Evolutionary conservation across 2,888 invertebrate species (phyloP), one percentile per base, ranked within the genome.

Genomic region (Drosophila hamatofila): DNA sequence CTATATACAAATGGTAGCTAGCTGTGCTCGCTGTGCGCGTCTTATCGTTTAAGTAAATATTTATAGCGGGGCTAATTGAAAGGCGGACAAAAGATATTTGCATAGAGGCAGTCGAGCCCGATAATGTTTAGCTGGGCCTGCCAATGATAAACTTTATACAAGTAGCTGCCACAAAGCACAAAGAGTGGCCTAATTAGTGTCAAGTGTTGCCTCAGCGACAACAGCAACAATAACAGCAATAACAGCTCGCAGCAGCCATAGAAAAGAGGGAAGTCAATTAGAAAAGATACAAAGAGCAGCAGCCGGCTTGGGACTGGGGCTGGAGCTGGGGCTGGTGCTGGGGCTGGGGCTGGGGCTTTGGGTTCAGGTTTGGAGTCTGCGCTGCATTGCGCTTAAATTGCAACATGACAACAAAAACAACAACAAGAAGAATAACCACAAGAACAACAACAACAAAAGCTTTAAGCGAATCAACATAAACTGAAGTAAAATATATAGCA

Each of bases 121-220:
- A 82, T 80, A 85, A 87, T 87, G 75, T 46, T 75, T 74, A 68
- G 78, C 66, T 65, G 58, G 59, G 70, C 64, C 70, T 62, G 73
- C 73, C 73, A 63, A 57, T 73, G 81, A 83, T 83, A 77, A 81
- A 81, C 84, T 80, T 66, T 78, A 79, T 72, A 60, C 75, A 81
- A 69, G 83, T 72, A 65, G 62, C 66, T 71, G 77, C 65, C 80
- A 80, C 80, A 76, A 62, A 65, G 87, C 82, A 78, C 75, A 80
- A 88, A 87, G 90, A 90, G 78, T 90, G 90, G 87, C 90, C 87
- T 87, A 89, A 87, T 87, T 87, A 87, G 87, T 90, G 87, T 87
- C 87, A 87, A 87, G 90, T 87, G 90, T 88, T 90, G 84, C 84
- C 81, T 68, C 88, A 85, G 71, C 87, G 69, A 76, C 80, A 62